Evolutionary conservation across 2,888 invertebrate species (phyloP).

Genomic region (Coelopa pilipes): DNA sequence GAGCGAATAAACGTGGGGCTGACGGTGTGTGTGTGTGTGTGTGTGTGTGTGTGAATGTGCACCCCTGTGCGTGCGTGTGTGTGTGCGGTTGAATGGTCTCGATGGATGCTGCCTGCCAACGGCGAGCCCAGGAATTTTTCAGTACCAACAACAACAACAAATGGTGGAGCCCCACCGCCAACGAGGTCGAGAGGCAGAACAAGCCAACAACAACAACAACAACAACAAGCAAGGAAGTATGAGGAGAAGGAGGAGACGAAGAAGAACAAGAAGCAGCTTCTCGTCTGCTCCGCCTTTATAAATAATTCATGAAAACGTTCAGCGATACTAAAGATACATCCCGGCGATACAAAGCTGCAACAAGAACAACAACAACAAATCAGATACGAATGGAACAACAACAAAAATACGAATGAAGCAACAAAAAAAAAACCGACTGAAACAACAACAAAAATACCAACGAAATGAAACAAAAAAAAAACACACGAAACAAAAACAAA

Average conservation of each 20-base stretch:
- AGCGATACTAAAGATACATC: conserved; percentile 54
- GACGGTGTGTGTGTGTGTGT: background rate
- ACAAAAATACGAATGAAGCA: conserved; percentile 45
- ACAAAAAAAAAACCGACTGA: conserved; percentile 40
- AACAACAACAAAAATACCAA: conserved; percentile 21
- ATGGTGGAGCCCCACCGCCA: conserved; percentile 40
- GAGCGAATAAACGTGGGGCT: too few species aligned
- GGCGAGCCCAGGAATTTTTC: conserved; percentile 23
- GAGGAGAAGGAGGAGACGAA: conserved; percentile 25
- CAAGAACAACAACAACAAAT: conserved; percentile 21
- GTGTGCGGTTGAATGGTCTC: background rate
- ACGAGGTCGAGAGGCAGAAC: too few species aligned
- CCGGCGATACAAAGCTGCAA: conserved; percentile 45
- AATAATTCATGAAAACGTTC: conserved; percentile 65
- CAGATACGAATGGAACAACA: background rate
- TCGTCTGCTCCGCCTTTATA: conserved; percentile 68
- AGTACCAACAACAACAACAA: conserved; percentile 40
- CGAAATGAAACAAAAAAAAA: conserved; percentile 31
- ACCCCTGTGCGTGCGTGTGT: background rate
- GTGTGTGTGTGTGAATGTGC: background rate
- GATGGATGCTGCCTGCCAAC: conserved; percentile 22
- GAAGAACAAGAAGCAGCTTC: conserved; percentile 49
- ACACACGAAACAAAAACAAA: conserved; percentile 38
- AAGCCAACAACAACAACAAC: conserved; percentile 39
- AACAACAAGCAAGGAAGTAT: background rate